phyloP scores from a whole-genome alignment of 2,797 vertebrate genomes.

The Sebastes jordani region DNA sequence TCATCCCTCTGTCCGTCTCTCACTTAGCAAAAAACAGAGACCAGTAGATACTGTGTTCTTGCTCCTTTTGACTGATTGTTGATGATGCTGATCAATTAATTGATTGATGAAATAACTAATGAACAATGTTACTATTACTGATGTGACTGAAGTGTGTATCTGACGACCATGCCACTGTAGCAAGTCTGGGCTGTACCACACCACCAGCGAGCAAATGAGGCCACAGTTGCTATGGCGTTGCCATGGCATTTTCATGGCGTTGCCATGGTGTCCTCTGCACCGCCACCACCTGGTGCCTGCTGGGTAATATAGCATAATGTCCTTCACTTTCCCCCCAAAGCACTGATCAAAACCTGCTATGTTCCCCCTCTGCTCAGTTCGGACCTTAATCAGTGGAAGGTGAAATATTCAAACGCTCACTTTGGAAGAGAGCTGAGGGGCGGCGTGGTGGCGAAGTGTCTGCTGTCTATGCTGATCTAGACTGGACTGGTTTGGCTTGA shows the following conservation, averaged over 20 bases:
- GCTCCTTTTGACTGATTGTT: conserved; percentile 88
- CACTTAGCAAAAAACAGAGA: conserved; percentile 91
- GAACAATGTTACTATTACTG: conserved; percentile 79
- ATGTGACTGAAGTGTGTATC: conserved; percentile 85
- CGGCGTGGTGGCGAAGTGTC: conserved; percentile 48
- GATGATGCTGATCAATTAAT: conserved; percentile 83
- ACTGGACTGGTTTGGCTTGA: conserved; percentile 69
- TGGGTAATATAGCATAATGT: conserved; percentile 81
- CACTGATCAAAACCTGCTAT: conserved; percentile 64
- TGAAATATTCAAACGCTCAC: conserved; percentile 48
- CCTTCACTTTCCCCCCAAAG: conserved; percentile 67
- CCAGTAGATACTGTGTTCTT: conserved; percentile 91
- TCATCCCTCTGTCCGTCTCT: conserved; percentile 78
- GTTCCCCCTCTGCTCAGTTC: conserved; percentile 50
- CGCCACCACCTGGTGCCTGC: conserved; percentile 80
- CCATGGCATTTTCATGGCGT: conserved; percentile 77
- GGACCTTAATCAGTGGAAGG: conserved; percentile 49
- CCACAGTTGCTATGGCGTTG: conserved; percentile 80
- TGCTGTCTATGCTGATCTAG: conserved; percentile 63
- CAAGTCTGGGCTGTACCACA: conserved; percentile 84
- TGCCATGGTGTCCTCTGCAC: conserved; percentile 79
- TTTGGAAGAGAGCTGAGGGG: conserved; percentile 48
- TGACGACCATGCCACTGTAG: conserved; percentile 86
- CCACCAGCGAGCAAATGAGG: conserved; percentile 78
- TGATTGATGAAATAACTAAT: conserved; percentile 79